A percentile compares a stretch with the other conserved stretches of the same genome.
Conservation (phyloP, 2,888 invertebrate species). For the Anthophora plumipes region DNA sequence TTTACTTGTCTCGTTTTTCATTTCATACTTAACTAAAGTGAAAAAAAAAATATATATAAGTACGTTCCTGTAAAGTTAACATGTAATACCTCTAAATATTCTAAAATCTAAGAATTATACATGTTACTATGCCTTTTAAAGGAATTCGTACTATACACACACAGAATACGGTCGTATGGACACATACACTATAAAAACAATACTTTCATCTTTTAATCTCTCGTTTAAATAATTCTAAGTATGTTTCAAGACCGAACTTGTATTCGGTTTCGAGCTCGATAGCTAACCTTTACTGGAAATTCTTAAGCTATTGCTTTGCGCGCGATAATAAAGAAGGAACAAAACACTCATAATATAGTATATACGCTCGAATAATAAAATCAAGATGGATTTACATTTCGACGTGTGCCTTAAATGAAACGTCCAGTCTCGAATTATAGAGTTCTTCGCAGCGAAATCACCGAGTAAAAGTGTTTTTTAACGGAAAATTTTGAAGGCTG, state of each 20-base stretch:
- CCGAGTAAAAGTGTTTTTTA: neutral
- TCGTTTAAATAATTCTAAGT: conserved; percentile 45
- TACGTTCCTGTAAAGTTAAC: conserved; percentile 31
- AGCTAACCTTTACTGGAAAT: conserved; percentile 33
- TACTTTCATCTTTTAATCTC: conserved; percentile 13
- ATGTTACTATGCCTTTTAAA: conserved; percentile 13
- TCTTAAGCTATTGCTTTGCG: conserved; percentile 37
- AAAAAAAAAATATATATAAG: conserved; percentile 20
- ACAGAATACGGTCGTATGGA: neutral
- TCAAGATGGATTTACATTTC: conserved; percentile 18
- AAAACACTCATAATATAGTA: conserved; percentile 33
- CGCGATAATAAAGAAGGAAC: conserved; percentile 39
- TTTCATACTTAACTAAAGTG: conserved; percentile 1
- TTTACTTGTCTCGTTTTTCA: neutral
- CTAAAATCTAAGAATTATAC: conserved; percentile 11
- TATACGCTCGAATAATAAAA: conserved; percentile 43
- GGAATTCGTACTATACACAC: conserved; percentile 20
- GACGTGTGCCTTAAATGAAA: neutral
- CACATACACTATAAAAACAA: conserved; percentile 7
- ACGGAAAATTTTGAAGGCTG: neutral
- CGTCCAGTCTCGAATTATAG: conserved; percentile 35
- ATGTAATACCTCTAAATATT: conserved; percentile 27
- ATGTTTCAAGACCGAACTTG: conserved; percentile 34
- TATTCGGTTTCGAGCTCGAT: conserved; percentile 29
- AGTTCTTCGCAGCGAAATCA: neutral